These are phyloP conservation scores for Pituophis catenifer DNA, from an alignment of 2,113 vertebrate species.

Conservation along the genomic window DNA sequence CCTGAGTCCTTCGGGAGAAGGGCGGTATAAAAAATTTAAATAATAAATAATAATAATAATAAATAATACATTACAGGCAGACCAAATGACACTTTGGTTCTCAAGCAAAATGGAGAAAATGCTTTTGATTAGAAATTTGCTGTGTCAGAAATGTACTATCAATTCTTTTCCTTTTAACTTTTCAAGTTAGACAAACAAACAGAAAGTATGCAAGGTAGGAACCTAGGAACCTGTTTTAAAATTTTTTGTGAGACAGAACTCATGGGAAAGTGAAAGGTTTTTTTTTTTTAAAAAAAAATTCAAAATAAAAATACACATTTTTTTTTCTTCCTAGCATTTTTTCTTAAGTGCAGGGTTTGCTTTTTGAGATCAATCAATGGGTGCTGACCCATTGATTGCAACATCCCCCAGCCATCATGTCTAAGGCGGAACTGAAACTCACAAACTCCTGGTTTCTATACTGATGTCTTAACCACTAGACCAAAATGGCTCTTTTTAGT, in stretches of 20 bases:
- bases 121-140: constrained; percentile 3
- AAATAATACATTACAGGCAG: background rate
- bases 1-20: too few species aligned
- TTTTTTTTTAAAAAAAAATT: background rate
- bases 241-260: background rate
- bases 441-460: background rate
- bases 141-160: constrained; percentile 6
- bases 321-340: background rate
- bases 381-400: background rate
- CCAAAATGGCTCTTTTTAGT: too few species aligned
- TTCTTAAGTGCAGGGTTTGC: background rate
- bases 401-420: background rate
- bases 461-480: too few species aligned
- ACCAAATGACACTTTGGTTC: constrained; percentile 10
- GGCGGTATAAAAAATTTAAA: too few species aligned
- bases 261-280: background rate
- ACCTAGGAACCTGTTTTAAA: background rate
- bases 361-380: background rate
- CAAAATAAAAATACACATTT: background rate
- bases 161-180: constrained; percentile 15
- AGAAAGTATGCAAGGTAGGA: background rate
- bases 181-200: background rate
- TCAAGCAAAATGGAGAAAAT: background rate
- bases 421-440: background rate
- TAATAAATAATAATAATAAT: too few species aligned